Evolutionary conservation across 2,888 invertebrate species (phyloP).

Genomic region (Tryphoninae sp.): DNA sequence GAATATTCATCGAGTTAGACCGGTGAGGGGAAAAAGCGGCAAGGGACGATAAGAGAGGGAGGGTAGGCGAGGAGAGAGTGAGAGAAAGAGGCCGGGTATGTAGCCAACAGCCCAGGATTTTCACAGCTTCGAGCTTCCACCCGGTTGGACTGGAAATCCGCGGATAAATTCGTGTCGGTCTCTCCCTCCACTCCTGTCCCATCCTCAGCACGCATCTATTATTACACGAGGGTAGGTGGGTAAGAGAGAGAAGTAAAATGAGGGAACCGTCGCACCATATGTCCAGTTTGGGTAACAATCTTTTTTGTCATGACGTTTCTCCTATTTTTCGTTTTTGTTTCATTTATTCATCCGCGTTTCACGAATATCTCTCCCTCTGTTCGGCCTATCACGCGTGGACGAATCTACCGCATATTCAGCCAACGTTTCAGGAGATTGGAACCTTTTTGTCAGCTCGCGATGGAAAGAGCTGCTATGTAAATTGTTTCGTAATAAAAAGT

Average conservation of each 20-base stretch:
- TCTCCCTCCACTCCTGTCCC: constrained; percentile 42
- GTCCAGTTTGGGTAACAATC: constrained; percentile 34
- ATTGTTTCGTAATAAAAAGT: neutral
- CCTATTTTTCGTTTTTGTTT: constrained; percentile 23
- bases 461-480: neutral
- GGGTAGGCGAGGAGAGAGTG: neutral
- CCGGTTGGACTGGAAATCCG: constrained; percentile 67
- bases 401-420: constrained; percentile 12
- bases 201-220: constrained; percentile 57
- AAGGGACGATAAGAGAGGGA: neutral
- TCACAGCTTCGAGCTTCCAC: constrained; percentile 71
- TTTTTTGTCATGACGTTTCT: constrained; percentile 11
- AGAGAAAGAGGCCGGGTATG: neutral
- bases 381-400: constrained; percentile 4
- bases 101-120: constrained; percentile 61
- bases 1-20: constrained; percentile 80
- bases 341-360: constrained; percentile 44
- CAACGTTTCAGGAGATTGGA: neutral
- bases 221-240: constrained; percentile 38
- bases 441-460: neutral
- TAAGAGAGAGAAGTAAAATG: constrained; percentile 40
- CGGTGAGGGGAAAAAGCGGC: constrained; percentile 60
- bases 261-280: constrained; percentile 31
- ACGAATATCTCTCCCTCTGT: constrained; percentile 14
- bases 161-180: constrained; percentile 70